These are phyloP conservation scores for Chaetura pelagica DNA, from an alignment of 2,113 vertebrate species.

Conservation along the genomic window DNA sequence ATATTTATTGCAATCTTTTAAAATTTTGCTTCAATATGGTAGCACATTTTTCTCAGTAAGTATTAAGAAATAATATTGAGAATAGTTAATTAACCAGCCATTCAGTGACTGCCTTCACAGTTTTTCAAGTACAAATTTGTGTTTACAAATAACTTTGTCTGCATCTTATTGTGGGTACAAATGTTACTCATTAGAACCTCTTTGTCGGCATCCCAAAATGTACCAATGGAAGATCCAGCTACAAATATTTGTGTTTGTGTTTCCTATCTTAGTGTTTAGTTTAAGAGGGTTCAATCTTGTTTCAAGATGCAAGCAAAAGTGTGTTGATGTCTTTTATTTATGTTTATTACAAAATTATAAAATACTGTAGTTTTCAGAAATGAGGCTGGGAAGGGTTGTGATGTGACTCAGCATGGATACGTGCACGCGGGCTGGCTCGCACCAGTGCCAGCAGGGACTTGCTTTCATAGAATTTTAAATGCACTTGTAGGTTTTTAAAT, in stretches of 20 bases:
- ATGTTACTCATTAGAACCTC: constrained; percentile 29
- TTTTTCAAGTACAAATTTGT: constrained; percentile 28
- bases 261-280: background rate
- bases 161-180: constrained; percentile 15
- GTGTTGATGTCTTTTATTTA: background rate
- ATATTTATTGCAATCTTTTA: background rate
- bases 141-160: constrained; percentile 16
- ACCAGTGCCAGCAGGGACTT: constrained; percentile 16
- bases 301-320: background rate
- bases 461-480: constrained; percentile 32
- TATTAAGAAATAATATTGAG: constrained; percentile 6
- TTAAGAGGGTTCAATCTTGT: background rate
- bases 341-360: background rate
- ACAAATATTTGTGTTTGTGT: constrained; percentile 1
- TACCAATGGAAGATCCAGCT: background rate
- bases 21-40: background rate
- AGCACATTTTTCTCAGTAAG: background rate
- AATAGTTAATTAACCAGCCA: background rate
- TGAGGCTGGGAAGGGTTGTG: background rate
- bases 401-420: background rate
- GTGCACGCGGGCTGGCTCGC: background rate
- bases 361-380: background rate
- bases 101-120: background rate
- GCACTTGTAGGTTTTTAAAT: constrained; percentile 38
- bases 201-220: background rate